Evolutionary conservation across 2,797 vertebrate species (phyloP).

Genomic region (Atherinosoma microstoma): DNA sequence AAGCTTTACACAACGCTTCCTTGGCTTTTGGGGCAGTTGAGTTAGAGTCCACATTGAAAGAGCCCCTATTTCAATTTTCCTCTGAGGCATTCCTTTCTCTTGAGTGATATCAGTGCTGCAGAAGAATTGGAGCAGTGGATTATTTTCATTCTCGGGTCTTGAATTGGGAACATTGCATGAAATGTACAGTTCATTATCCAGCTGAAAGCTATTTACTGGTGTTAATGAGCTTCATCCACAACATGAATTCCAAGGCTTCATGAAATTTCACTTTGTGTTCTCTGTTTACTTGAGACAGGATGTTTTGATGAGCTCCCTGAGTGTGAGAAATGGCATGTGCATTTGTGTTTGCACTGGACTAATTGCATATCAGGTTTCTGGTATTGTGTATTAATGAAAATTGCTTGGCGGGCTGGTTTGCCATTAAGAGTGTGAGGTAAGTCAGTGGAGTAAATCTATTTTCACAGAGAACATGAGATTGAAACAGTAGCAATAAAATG

Average conservation of each 20-base stretch:
- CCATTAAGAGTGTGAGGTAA: neutral
- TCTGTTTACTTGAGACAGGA: neutral
- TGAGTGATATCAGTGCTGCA: neutral
- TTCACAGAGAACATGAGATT: neutral
- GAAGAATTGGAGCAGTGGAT: neutral
- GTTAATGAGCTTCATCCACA: conserved; percentile 26
- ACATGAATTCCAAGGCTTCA: conserved; percentile 22
- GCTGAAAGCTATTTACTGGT: conserved; percentile 36
- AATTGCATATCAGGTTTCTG: conserved; percentile 7
- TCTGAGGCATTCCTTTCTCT: neutral
- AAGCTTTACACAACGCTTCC: neutral
- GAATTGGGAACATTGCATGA: conserved; percentile 69
- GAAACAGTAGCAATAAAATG: neutral
- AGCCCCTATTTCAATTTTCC: neutral
- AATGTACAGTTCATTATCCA: conserved; percentile 45
- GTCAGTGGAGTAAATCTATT: neutral
- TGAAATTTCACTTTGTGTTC: conserved; percentile 25
- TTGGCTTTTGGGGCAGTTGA: neutral
- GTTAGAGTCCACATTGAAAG: neutral
- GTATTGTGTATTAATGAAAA: conserved; percentile 6
- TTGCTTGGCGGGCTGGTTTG: neutral
- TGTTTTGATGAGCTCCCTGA: neutral
- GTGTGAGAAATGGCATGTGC: neutral
- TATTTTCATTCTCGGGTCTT: conserved; percentile 50
- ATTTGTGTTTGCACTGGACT: conserved; percentile 12